Conservation (phyloP, 2,113 vertebrate genomes). For the Axis porcinus region DNA sequence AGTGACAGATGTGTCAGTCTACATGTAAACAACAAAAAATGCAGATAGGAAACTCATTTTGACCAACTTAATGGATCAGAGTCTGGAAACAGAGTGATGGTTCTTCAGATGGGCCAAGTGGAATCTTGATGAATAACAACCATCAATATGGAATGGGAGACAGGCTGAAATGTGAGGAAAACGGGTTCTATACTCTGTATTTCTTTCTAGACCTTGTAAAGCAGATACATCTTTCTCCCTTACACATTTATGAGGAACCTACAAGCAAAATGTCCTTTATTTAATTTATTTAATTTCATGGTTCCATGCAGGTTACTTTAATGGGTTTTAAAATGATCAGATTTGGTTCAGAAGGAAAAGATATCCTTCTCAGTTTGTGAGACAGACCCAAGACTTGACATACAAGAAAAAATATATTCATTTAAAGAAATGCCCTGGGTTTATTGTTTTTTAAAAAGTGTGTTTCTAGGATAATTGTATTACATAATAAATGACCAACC, state of each 20-base stretch:
- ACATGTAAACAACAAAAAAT: slow-evolving; percentile 15
- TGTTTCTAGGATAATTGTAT: slow-evolving; percentile 58
- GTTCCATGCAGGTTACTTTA: neutral
- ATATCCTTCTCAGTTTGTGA: neutral
- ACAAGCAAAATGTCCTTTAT: neutral
- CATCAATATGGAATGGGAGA: neutral
- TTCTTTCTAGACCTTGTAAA: slow-evolving; percentile 8
- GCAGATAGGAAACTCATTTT: slow-evolving; percentile 22
- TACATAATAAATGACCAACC: slow-evolving; percentile 61
- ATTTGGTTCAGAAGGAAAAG: slow-evolving; percentile 30
- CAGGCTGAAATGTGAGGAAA: neutral
- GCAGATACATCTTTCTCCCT: neutral
- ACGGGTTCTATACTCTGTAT: neutral
- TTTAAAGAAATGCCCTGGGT: neutral
- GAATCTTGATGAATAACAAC: neutral
- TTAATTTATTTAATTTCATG: neutral
- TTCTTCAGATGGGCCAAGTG: neutral
- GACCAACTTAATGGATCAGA: neutral
- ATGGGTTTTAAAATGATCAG: neutral
- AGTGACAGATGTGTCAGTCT: neutral
- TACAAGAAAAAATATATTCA: neutral
- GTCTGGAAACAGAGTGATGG: neutral
- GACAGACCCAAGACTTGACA: neutral
- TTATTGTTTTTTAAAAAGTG: neutral
- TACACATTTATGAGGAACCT: neutral